phyloP scores from a whole-genome alignment of 1,140 invertebrate species.

The Lasaia peninsularis region DNA sequence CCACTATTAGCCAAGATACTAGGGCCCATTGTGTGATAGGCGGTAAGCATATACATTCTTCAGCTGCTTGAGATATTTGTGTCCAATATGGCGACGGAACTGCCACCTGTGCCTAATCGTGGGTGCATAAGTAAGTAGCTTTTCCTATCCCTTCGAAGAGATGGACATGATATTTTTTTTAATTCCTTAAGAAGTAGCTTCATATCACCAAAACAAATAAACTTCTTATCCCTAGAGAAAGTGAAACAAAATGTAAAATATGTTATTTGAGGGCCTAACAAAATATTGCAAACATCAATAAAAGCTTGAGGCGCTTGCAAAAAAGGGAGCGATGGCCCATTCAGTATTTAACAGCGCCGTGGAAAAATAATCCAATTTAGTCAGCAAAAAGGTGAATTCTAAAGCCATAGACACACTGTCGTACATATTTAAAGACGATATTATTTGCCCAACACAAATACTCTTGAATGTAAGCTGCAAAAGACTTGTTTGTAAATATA shows the following conservation, averaged over 20 bases:
- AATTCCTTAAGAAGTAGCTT: neutral
- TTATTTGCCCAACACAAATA: no score
- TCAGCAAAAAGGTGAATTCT: constrained; percentile 33
- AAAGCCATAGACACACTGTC: neutral
- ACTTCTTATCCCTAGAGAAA: constrained; percentile 12
- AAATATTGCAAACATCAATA: constrained; percentile 35
- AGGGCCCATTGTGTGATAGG: no score
- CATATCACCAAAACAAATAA: neutral
- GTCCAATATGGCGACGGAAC: no score
- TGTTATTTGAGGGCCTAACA: constrained; percentile 28
- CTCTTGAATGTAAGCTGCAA: no score
- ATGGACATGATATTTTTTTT: no score
- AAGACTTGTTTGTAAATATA: no score
- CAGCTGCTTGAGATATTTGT: no score
- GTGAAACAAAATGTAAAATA: constrained; percentile 22
- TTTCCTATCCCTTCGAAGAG: no score
- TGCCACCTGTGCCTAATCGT: no score
- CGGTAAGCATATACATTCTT: no score
- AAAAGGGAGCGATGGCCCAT: constrained; percentile 29
- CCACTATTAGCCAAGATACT: no score
- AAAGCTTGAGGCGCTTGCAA: constrained; percentile 25
- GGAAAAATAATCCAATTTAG: constrained; percentile 36
- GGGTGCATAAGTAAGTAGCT: no score
- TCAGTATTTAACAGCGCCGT: constrained; percentile 34
- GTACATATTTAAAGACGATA: neutral